A percentile compares a stretch with the other conserved stretches of the same genome.
Conservation (phyloP, 2,888 invertebrate genomes). For the Sesia apiformis region DNA sequence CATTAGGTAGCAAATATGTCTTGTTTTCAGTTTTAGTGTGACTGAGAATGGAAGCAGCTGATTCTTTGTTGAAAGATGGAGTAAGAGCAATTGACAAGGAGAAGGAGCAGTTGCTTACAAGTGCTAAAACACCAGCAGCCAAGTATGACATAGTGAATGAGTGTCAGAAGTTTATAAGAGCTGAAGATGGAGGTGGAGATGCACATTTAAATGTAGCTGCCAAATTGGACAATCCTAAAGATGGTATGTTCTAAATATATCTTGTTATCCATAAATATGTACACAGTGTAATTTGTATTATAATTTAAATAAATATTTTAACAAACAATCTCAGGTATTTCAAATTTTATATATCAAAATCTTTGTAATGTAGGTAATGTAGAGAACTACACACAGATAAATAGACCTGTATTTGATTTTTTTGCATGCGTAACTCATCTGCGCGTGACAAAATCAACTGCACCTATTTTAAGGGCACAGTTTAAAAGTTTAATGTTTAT, state of each 20-base stretch:
- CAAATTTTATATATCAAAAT: too few species aligned
- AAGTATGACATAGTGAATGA: constrained; percentile 59
- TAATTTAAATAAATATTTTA: too few species aligned
- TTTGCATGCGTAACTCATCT: too few species aligned
- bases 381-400: too few species aligned
- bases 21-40: neutral
- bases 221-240: constrained; percentile 21
- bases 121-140: constrained; percentile 30
- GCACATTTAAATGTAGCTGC: constrained; percentile 29
- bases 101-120: constrained; percentile 30
- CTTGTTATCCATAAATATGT: too few species aligned
- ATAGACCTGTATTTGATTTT: too few species aligned
- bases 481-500: too few species aligned
- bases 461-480: too few species aligned
- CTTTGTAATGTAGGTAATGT: too few species aligned
- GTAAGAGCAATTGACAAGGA: constrained; percentile 18
- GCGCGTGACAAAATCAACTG: too few species aligned
- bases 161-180: constrained; percentile 54
- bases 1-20: neutral
- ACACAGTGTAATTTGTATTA: too few species aligned
- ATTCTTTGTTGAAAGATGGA: constrained; percentile 28
- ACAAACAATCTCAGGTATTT: too few species aligned
- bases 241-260: constrained; percentile 8
- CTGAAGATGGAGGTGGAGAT: constrained; percentile 64
- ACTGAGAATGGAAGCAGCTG: constrained; percentile 43